Base-by-base conservation (phyloP, 2,888 invertebrate species). In the Microdon myrmicae region DNA sequence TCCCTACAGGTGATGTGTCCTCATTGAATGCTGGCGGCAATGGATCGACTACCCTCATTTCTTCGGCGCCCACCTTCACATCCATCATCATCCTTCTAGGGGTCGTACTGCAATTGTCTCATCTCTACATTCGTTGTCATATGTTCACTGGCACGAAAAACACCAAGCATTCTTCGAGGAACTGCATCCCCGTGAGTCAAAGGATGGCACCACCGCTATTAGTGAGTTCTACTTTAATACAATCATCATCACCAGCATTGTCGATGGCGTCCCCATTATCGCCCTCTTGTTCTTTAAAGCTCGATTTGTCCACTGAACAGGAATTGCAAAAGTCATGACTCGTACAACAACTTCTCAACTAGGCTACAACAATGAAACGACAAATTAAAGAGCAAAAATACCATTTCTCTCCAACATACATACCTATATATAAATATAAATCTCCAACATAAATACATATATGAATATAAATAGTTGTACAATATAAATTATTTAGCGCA, bases 1-100 rank as follows among this genome's bases (percentile, higher is more conserved):
- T 75, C 71, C 71, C 76, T 72, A 71, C 78, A 69, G 72, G 73
- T 67, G 73, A 73, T 67, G 71, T 71, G 69, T 73, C 68, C 49
- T 71, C 72, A 47, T 53, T 71, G 53, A 71, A 70, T 67, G 68
- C 71, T 41, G 68, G 69, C 47, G 55, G 67, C 49, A 56, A 56
- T 54, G 58, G 66, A 51, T 67, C 67, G 31, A 43, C 60, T 58
- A 58, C 64, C 17, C 64, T 64, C 43, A 58, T 64, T 47, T 64
- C 64, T 31, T 58, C 64, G 10, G 45, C 58, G 34, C 64, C 64
- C 32, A 58, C 58, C 25, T 41, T 64, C 37, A 58, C 56, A 45
- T 31, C 51, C 31, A 17, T 58, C 32, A 47, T 25, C 6, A 22
- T 64, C 17, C 47, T 64, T 1, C 41, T 64, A 19, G 64, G 49